Evolutionary conservation across 2,888 invertebrate species (phyloP).

Genomic region (Peribatodes rhomboidaria): DNA sequence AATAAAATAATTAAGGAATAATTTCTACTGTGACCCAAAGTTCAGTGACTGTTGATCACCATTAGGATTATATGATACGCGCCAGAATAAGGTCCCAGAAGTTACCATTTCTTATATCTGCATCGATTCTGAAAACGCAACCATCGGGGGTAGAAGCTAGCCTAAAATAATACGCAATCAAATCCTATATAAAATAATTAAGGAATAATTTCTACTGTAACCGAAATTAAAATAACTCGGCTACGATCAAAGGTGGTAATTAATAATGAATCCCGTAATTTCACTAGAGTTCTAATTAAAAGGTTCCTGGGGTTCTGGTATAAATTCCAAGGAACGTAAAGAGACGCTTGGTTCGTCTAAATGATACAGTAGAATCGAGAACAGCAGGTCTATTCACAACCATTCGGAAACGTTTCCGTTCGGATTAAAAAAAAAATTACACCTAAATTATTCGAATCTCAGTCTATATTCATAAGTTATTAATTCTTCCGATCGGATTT

Average conservation of each 20-base stretch:
- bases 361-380: not conserved
- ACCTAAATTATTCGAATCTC: no score
- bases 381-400: no score
- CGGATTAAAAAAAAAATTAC: no score
- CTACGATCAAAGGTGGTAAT: slow-evolving; percentile 31
- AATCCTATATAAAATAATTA: slow-evolving; percentile 3
- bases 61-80: no score
- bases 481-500: no score
- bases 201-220: slow-evolving; percentile 3
- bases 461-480: no score
- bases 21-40: slow-evolving; percentile 8
- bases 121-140: no score
- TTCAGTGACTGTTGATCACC: no score
- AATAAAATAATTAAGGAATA: slow-evolving; percentile 4
- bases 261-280: slow-evolving; percentile 43
- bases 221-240: slow-evolving; percentile 19
- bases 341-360: not conserved
- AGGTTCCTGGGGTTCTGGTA: slow-evolving; percentile 33
- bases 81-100: no score
- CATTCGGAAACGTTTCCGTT: no score
- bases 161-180: not conserved
- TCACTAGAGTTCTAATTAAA: slow-evolving; percentile 55
- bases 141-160: no score
- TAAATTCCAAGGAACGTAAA: slow-evolving; percentile 20
- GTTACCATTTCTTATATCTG: no score